phyloP scores from a whole-genome alignment of 2,888 invertebrate genomes.

The Aromia moschata region DNA sequence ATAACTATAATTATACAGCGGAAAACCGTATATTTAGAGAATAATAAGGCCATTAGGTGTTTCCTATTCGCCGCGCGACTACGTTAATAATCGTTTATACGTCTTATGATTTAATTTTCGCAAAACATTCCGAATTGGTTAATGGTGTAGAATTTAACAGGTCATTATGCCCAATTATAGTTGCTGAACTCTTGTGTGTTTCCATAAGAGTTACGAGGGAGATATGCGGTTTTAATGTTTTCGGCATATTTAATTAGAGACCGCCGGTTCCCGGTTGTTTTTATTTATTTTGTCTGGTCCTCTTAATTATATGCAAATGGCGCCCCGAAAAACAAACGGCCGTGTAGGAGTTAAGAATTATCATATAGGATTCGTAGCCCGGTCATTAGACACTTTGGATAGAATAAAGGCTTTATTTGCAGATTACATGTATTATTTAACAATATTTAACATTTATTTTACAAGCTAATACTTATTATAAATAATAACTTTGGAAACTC shows the following conservation, averaged over 20 bases:
- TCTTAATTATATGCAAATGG: conserved; percentile 41
- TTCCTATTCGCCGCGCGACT: not conserved
- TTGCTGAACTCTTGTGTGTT: conserved; percentile 21
- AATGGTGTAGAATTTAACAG: conserved; percentile 30
- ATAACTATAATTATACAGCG: not conserved
- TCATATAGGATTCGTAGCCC: no score
- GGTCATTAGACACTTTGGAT: no score
- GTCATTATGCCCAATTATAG: conserved; percentile 27
- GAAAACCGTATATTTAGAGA: not conserved
- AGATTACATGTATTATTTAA: no score
- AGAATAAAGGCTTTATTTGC: no score
- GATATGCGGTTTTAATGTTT: conserved; percentile 30
- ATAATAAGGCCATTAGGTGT: not conserved
- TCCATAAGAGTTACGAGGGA: conserved; percentile 17
- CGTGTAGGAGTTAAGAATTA: conserved; percentile 19
- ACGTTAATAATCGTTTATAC: conserved; percentile 12
- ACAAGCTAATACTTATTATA: no score
- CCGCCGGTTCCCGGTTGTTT: conserved; percentile 33
- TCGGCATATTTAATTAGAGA: conserved; percentile 45
- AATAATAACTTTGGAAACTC: no score
- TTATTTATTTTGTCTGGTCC: conserved; percentile 43
- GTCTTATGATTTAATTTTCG: conserved; percentile 29
- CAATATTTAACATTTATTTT: no score
- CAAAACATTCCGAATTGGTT: conserved; percentile 27
- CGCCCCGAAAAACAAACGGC: conserved; percentile 2